Evolutionary conservation across 2,888 invertebrate genomes (phyloP).

Genomic region (Lordiphosa fenestrarum): DNA sequence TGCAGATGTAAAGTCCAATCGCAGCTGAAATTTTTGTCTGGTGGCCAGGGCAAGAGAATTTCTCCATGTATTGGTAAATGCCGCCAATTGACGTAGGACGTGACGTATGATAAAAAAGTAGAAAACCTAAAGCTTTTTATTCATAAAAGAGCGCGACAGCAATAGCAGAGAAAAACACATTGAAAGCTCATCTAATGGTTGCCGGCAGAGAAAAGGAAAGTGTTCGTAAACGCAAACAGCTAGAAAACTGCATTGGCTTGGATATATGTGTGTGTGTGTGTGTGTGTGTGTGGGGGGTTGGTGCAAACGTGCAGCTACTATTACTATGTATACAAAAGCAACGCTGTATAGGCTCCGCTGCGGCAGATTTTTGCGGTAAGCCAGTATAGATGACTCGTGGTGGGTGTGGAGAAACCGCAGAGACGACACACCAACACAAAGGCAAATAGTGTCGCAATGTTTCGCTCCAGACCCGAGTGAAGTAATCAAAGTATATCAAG

Average conservation of each 20-base stretch:
- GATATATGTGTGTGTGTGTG: conserved; percentile 1
- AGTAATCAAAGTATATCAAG: conserved; percentile 57
- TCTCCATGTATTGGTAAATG: conserved; percentile 37
- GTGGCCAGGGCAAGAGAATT: conserved; percentile 5
- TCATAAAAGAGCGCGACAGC: conserved; percentile 33
- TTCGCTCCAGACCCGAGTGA: conserved; percentile 21
- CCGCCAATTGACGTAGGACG: conserved; percentile 66
- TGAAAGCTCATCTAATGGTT: conserved; percentile 4
- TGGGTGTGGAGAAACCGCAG: conserved; percentile 10
- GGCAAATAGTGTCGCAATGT: conserved; percentile 23
- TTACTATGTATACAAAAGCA: background rate
- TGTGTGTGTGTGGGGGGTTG: conserved; percentile 1
- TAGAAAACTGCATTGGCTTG: conserved; percentile 37
- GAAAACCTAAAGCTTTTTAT: conserved; percentile 45
- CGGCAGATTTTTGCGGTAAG: conserved; percentile 7
- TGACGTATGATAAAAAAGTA: conserved; percentile 49
- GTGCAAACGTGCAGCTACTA: background rate
- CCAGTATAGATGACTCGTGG: conserved; percentile 1
- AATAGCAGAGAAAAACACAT: conserved; percentile 18
- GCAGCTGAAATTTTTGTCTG: conserved; percentile 1
- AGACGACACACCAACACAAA: conserved; percentile 24
- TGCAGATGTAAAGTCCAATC: background rate
- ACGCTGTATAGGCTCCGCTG: conserved; percentile 11
- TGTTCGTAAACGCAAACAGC: conserved; percentile 45
- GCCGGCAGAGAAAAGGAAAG: conserved; percentile 56